Evolutionary conservation across 2,113 vertebrate species (phyloP).

Genomic region (Seriola rivoliana): DNA sequence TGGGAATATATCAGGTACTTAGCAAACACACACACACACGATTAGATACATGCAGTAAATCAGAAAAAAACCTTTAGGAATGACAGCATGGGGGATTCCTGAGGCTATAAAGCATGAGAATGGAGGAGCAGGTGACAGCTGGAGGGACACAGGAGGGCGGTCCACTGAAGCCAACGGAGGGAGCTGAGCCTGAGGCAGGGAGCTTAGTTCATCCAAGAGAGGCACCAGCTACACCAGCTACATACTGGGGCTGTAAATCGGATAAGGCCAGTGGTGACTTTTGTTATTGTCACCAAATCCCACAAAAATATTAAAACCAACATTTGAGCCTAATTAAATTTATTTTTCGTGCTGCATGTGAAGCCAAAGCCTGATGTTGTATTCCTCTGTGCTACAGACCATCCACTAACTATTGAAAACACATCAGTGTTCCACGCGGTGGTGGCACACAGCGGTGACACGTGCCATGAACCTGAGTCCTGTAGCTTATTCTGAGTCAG

Average conservation of each 20-base stretch:
- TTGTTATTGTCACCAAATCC: neutral
- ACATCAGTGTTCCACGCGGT: no score
- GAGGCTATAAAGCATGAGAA: slow-evolving; percentile 35
- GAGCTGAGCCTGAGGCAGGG: slow-evolving; percentile 18
- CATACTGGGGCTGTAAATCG: neutral
- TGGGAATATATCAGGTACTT: slow-evolving; percentile 42
- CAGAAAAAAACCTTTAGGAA: slow-evolving; percentile 38
- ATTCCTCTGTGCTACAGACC: neutral
- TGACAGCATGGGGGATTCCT: slow-evolving; percentile 52
- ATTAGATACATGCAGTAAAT: neutral
- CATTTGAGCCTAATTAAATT: neutral
- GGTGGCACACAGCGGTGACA: no score
- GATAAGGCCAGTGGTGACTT: neutral
- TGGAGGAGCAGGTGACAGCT: slow-evolving; percentile 64
- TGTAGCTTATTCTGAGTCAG: neutral
- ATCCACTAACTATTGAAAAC: no score
- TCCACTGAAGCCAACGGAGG: slow-evolving; percentile 10
- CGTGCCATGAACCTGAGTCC: neutral
- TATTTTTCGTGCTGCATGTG: neutral
- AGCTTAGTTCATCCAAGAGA: slow-evolving; percentile 10
- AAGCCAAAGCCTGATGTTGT: slow-evolving; percentile 1
- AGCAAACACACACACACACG: slow-evolving; percentile 10
- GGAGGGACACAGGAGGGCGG: slow-evolving; percentile 41
- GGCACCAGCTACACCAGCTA: neutral
- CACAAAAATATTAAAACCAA: neutral